A percentile compares a stretch with the other conserved stretches of the same genome.
phyloP scores from a whole-genome alignment of 2,113 vertebrate genomes.

The Python bivittatus region DNA sequence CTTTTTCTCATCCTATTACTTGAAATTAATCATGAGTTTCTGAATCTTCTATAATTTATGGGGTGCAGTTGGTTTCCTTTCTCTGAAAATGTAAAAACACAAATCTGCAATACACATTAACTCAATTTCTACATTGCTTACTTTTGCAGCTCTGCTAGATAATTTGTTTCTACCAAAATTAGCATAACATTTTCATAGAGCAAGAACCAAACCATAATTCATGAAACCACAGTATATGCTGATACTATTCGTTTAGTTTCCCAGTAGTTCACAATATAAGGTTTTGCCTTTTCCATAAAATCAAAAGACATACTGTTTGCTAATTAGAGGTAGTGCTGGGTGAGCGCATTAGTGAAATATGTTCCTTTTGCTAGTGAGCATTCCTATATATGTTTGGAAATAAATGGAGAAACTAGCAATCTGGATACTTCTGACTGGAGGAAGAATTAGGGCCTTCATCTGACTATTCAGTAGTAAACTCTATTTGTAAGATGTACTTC shows the following conservation, averaged over 20 bases:
- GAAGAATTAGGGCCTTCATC: neutral
- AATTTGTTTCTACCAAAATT: neutral
- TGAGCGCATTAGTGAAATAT: neutral
- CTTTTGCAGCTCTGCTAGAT: neutral
- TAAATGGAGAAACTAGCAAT: neutral
- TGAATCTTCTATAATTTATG: neutral
- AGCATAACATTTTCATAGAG: too few relatives aligned
- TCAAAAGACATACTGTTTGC: neutral
- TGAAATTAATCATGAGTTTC: neutral
- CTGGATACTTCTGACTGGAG: neutral
- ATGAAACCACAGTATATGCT: too few relatives aligned
- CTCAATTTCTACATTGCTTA: neutral
- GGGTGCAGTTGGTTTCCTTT: neutral
- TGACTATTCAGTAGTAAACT: neutral
- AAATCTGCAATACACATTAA: neutral
- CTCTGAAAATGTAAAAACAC: neutral
- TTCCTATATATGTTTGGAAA: neutral
- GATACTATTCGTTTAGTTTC: too few relatives aligned
- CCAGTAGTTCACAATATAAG: too few relatives aligned
- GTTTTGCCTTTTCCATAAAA: neutral
- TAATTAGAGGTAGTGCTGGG: neutral
- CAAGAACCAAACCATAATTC: too few relatives aligned
- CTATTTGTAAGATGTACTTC: neutral
- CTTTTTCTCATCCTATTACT: neutral
- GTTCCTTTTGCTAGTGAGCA: neutral